Evolutionary conservation across 2,797 vertebrate species (phyloP).

Genomic region (Tarsius wallacei): DNA sequence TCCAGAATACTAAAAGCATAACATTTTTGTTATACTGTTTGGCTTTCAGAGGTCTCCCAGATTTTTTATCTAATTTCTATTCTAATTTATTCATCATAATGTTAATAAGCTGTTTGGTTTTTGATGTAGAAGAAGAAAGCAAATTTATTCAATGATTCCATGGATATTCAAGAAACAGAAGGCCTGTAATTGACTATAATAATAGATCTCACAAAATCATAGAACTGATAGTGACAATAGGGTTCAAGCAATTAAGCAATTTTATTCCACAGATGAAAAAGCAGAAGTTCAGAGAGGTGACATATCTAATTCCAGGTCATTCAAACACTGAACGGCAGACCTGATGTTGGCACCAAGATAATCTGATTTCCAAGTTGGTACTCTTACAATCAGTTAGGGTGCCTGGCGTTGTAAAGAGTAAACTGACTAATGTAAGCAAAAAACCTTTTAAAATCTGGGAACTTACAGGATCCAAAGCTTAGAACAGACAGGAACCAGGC

Average conservation of each 20-base stretch:
- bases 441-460: slow-evolving; percentile 33
- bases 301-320: slow-evolving; percentile 22
- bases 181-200: slow-evolving; percentile 68
- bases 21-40: neutral
- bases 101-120: slow-evolving; percentile 65
- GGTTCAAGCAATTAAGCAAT: slow-evolving; percentile 6
- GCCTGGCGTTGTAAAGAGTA: neutral
- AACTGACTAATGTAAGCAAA: slow-evolving; percentile 21
- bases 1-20: neutral
- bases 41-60: slow-evolving; percentile 2
- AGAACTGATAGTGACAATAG: slow-evolving; percentile 17
- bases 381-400: neutral
- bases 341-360: slow-evolving; percentile 11
- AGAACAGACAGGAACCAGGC: neutral
- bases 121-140: slow-evolving; percentile 22
- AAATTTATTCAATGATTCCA: slow-evolving; percentile 69
- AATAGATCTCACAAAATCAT: slow-evolving; percentile 61
- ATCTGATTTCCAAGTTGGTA: neutral
- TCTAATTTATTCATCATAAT: slow-evolving; percentile 58
- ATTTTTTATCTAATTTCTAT: slow-evolving; percentile 41
- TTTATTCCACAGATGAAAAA: slow-evolving; percentile 1
- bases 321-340: neutral
- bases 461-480: slow-evolving; percentile 24
- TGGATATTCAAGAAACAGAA: slow-evolving; percentile 65
- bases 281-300: neutral